Base-by-base conservation (phyloP, 2,888 invertebrate genomes). In the Prosapia bicincta region DNA sequence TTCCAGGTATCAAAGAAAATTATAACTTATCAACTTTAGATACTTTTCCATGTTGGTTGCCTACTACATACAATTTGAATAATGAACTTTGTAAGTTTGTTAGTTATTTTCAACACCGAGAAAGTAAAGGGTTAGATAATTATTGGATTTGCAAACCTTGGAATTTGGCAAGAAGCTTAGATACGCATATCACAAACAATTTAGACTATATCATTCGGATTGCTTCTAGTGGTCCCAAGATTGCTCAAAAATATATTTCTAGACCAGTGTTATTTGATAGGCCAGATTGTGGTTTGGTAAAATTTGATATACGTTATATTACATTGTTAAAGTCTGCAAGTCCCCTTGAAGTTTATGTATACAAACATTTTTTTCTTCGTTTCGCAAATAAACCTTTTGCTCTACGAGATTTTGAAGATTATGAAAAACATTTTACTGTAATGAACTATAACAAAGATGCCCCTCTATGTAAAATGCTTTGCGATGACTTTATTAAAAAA, bases 141-240 rank as follows among this genome's bases (percentile, higher is more conserved):
- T 89, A 92, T 82, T 98, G 97, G 97, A 97, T 98, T 81, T 90
- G 95, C 79, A 98, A 98, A 83, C 97, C 97, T 0, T 97, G 94
- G 88, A 97, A 98, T 85, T 87, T 97, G 81, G 97, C 96, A 0
- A 88, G 97, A 80, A 92, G 95, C 3, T 85, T 97, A 79, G 97
- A 97, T 82, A 96, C 91, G 9, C 89, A 92, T 80, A 92, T 97
- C 26, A 93, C 95, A 0, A 88, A 92, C 73, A 92, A 93, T 85
- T 85, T 98, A 74, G 88, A 90, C 82, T 91, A 92, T 81, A 91
- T 98, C 74, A 88, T 96, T 75, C 88, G 95, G 26, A 84, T 96
- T 71, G 91, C 93, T 0, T 86, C 90, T 66, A 93, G 93, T 38
- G 95, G 96, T 0, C 96, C 97, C 0, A 97, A 97, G 88, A 93